phyloP scores from a whole-genome alignment of 2,113 vertebrate species.

The Chrysochloris asiatica region DNA sequence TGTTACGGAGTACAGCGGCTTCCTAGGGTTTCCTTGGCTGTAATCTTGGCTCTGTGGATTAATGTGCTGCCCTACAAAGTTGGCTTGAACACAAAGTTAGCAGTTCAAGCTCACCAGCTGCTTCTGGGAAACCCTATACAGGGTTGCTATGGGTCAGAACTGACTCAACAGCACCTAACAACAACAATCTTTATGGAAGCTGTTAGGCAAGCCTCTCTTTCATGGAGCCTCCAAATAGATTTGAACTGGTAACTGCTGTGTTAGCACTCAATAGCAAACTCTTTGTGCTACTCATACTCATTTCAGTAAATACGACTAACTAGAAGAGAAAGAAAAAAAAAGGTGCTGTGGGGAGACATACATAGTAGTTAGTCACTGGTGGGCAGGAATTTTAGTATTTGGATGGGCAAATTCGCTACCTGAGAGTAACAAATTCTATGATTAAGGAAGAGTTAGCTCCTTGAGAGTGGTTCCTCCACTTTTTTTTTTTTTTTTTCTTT shows the following conservation, averaged over 20 bases:
- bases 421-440: neutral
- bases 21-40: neutral
- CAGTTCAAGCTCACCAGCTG: no score
- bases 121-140: no score
- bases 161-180: no score
- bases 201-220: neutral
- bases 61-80: no score
- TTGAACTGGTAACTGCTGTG: neutral
- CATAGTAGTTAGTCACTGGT: neutral
- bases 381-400: neutral
- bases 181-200: neutral
- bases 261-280: neutral
- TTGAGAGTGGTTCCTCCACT: neutral
- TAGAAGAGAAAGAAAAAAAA: neutral
- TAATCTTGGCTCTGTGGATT: no score
- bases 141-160: no score
- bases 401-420: neutral
- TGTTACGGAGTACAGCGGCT: neutral
- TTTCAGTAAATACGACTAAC: neutral
- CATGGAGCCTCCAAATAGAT: neutral
- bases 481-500: no score
- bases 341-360: neutral
- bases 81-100: no score
- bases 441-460: neutral
- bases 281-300: neutral